These are phyloP conservation scores for Ceratosolen fusciceps DNA, from an alignment of 1,140 invertebrate species.

Conservation along the genomic window DNA sequence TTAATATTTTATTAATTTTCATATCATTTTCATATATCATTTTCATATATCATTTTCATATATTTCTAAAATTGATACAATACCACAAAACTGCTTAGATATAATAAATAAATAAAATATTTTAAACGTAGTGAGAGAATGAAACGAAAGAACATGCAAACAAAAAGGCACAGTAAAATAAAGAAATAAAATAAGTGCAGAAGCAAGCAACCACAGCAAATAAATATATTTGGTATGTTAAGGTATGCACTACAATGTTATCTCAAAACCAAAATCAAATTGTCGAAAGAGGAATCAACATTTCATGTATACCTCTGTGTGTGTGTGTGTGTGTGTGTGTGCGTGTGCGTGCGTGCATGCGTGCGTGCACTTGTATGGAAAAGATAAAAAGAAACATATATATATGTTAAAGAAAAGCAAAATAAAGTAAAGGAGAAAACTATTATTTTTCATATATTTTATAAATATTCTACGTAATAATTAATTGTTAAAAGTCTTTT, in stretches of 20 bases:
- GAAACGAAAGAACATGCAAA: background rate
- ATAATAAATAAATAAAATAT: no score
- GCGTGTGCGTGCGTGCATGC: conserved; percentile 55
- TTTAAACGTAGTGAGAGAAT: no score
- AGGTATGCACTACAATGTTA: conserved; percentile 63
- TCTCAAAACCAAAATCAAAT: conserved; percentile 67
- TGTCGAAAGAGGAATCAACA: conserved; percentile 68
- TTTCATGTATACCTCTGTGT: conserved; percentile 58
- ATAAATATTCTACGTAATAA: no score
- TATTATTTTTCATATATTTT: no score
- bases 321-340: background rate
- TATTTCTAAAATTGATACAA: no score
- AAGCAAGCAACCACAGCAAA: conserved; percentile 31
- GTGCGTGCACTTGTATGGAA: background rate
- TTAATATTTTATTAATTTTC: no score
- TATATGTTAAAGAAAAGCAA: background rate
- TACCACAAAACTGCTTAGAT: no score
- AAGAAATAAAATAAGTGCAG: conserved; percentile 38
- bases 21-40: no score
- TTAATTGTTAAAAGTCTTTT: no score
- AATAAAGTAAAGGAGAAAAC: conserved; percentile 6
- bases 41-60: no score
- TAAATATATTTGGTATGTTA: conserved; percentile 44
- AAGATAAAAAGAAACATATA: background rate
- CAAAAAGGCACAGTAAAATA: background rate